phyloP scores from a whole-genome alignment of 2,797 vertebrate genomes.

The Lagorchestes hirsutus region DNA sequence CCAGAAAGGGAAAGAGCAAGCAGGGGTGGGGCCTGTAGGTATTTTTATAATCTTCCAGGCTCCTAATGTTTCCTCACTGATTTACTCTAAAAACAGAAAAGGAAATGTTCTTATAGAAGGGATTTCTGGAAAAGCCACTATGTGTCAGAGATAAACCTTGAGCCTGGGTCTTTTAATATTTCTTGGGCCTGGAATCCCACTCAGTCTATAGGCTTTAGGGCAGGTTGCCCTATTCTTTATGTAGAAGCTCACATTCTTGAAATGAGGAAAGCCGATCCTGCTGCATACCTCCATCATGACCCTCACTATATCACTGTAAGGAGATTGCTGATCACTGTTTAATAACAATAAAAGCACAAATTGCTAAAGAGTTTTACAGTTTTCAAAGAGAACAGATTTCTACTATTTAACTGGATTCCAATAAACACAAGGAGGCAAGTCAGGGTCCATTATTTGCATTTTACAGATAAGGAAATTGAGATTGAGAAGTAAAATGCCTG shows the following conservation, averaged over 20 bases:
- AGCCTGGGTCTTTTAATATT: background rate
- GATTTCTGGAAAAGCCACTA: background rate
- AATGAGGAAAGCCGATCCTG: background rate
- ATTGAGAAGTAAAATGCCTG: background rate
- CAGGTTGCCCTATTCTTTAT: background rate
- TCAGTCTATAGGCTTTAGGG: background rate
- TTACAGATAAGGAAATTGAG: background rate
- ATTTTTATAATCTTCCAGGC: background rate
- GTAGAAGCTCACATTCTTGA: background rate
- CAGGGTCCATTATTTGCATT: background rate
- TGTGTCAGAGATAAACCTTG: background rate
- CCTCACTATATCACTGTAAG: background rate
- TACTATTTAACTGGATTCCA: background rate
- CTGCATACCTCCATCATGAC: background rate
- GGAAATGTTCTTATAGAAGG: background rate
- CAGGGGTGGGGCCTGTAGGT: background rate
- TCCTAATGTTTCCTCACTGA: background rate
- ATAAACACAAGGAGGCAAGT: background rate
- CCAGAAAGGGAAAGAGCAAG: background rate
- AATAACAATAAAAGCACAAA: background rate
- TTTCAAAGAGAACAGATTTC: background rate
- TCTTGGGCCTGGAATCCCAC: background rate
- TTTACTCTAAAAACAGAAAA: background rate
- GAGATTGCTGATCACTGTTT: background rate
- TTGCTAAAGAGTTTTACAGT: background rate